Evolutionary conservation across 2,113 vertebrate genomes (phyloP).

Genomic region (Odontesthes bonariensis): DNA sequence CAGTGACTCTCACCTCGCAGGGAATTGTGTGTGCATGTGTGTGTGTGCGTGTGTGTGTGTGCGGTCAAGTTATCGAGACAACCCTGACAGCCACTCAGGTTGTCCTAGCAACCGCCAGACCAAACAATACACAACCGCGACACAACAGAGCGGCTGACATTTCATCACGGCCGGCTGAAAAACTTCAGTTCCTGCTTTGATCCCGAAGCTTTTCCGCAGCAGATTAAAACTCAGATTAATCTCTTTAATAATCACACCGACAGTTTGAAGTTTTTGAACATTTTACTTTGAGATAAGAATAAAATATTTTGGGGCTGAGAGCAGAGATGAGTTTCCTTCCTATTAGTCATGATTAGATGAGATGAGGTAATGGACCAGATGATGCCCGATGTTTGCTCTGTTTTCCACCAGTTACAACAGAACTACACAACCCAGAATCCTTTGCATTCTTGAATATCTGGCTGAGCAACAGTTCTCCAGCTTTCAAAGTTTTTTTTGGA

Average conservation of each 20-base stretch:
- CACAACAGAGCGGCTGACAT: slow-evolving; percentile 2
- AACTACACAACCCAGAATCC: slow-evolving; percentile 16
- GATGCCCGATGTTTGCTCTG: background rate
- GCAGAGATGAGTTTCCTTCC: background rate
- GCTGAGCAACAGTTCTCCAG: too few relatives aligned
- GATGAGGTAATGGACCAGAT: slow-evolving; percentile 25
- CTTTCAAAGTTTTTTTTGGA: too few relatives aligned
- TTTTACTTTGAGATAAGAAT: background rate
- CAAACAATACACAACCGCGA: slow-evolving; percentile 45
- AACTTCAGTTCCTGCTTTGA: background rate
- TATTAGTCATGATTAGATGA: slow-evolving; percentile 17
- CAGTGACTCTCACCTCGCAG: slow-evolving; percentile 47
- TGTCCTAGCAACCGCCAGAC: slow-evolving; percentile 63
- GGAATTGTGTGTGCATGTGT: background rate
- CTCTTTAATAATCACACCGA: too few relatives aligned
- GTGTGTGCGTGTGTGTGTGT: slow-evolving; percentile 5
- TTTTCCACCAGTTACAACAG: slow-evolving; percentile 10
- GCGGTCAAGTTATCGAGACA: slow-evolving; percentile 12
- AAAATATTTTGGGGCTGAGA: too few relatives aligned
- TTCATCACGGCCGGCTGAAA: background rate
- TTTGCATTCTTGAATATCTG: background rate
- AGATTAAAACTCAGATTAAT: background rate
- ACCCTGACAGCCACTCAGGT: slow-evolving; percentile 36
- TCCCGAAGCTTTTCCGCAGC: background rate
- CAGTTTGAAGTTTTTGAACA: background rate